Base-by-base conservation (phyloP, 2,797 vertebrate species). In the Cheirogaleus major region DNA sequence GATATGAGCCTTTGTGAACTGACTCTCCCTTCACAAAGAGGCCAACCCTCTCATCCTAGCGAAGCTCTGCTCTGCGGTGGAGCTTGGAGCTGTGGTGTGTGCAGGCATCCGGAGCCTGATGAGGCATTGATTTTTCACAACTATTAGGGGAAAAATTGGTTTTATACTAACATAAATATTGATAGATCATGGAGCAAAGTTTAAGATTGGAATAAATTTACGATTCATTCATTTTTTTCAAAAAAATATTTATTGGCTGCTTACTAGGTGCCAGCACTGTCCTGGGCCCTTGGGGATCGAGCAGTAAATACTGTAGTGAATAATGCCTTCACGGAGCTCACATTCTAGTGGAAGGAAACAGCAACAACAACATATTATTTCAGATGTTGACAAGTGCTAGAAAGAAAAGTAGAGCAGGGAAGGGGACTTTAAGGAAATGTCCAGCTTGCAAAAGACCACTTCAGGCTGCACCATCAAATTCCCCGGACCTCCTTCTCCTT, bases 201-300 rank as follows among this genome's bases (percentile, higher is more conserved):
- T 90, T 61, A 91, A 93, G 84, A 45, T 78, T 81, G 61, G 76
- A 82, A 72, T 57, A 80, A 52, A 55, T 87, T 76, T 87, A 92
- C 93, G 57, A 75, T 89, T 65, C 8, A n/a, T 79, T 65, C 32
- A 3, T 43, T 88, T 50, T 76, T 84, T 12, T 48, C 41, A 10
- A 38, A 59, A 41, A 11, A 80, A 41, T 41, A 30, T 27, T 41
- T 41, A 59, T 59, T 80, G 78, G 9, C 50, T 69, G 55, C n/a
- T 23, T 89, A 72, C 78, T 89, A 25, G 87, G 22, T 69, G 20
- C 27, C 27, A 67, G 25, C 32, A 17, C 69, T 75, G 30, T 61
- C 15, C 59, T 50, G 76, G 55, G 4, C 65, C 38, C 52, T 95
- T 75, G 52, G 73, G 52, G 43, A 83, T 45, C 2, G 3, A 67